Conservation (phyloP, 23 tunicate genomes). For the Trididemnum nubilum region DNA sequence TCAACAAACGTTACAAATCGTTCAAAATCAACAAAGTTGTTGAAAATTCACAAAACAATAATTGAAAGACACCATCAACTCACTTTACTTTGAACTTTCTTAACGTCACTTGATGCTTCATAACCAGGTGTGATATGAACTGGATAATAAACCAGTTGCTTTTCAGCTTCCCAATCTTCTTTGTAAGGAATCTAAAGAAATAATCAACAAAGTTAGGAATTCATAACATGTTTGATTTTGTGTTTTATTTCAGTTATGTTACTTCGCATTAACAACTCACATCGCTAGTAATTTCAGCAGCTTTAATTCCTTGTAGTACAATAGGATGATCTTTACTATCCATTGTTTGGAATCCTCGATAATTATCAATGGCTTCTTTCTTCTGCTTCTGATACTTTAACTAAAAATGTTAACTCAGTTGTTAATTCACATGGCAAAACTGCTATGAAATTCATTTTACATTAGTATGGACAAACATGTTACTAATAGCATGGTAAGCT, state of each 20-base stretch:
- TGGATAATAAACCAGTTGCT: conserved; percentile 87
- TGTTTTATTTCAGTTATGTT: neutral
- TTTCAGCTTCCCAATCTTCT: conserved; percentile 94
- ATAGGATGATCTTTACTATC: conserved; percentile 87
- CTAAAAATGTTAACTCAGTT: conserved; percentile 12
- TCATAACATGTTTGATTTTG: neutral
- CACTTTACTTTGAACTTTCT: conserved; percentile 69
- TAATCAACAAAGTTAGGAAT: neutral
- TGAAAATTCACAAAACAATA: too few species aligned
- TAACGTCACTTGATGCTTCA: conserved; percentile 74
- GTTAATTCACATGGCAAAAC: conserved; percentile 64
- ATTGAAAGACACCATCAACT: too few species aligned
- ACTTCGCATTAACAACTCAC: neutral
- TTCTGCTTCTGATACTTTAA: conserved; percentile 73
- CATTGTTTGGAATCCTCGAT: conserved; percentile 91
- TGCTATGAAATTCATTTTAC: too few species aligned
- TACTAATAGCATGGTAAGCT: too few species aligned
- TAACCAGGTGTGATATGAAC: conserved; percentile 98
- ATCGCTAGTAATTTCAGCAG: conserved; percentile 48
- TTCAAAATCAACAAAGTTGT: too few species aligned
- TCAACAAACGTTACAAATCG: too few species aligned
- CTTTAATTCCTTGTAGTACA: conserved; percentile 72
- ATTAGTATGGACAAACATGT: too few species aligned
- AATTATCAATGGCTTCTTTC: conserved; percentile 61
- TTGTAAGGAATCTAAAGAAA: conserved; percentile 59